Evolutionary conservation across 2,797 vertebrate species (phyloP).

Genomic region (Tachyglossus aculeatus): DNA sequence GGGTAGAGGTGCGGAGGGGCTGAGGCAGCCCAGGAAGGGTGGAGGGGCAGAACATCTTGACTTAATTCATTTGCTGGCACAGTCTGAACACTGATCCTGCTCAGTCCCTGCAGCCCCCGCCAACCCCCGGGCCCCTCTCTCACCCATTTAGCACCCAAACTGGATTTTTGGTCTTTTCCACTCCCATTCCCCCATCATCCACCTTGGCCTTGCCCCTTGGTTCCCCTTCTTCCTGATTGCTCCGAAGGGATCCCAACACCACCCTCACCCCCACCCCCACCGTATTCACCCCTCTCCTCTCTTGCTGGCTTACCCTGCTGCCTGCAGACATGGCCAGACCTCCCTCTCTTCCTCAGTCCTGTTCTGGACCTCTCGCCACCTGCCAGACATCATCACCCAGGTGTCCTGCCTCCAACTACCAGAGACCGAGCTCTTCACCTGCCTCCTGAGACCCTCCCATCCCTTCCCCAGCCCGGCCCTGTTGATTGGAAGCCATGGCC

Average conservation of each 20-base stretch:
- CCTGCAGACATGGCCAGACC: constrained; percentile 1
- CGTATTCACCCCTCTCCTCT: too few relatives aligned
- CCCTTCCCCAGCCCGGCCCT: not conserved
- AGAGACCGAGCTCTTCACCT: not conserved
- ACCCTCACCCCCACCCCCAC: not conserved
- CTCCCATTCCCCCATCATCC: too few relatives aligned
- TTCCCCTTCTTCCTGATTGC: constrained; percentile 23
- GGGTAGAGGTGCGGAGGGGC: not conserved
- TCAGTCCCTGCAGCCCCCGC: too few relatives aligned
- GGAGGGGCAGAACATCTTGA: too few relatives aligned
- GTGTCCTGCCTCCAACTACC: not conserved
- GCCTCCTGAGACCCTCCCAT: not conserved
- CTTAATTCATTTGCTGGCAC: too few relatives aligned
- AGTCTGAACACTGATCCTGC: too few relatives aligned
- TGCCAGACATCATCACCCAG: too few relatives aligned
- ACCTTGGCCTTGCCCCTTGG: too few relatives aligned
- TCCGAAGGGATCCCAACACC: constrained; percentile 10
- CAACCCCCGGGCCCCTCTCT: too few relatives aligned
- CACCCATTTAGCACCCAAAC: too few relatives aligned
- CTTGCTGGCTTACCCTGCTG: too few relatives aligned
- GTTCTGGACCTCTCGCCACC: constrained; percentile 14
- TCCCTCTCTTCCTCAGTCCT: constrained; percentile 16
- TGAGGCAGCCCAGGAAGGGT: not conserved
- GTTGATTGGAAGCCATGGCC: not conserved
- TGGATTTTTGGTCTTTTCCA: too few relatives aligned